phyloP scores from a whole-genome alignment of 2,888 invertebrate genomes.

The Deilephila elpenor region DNA sequence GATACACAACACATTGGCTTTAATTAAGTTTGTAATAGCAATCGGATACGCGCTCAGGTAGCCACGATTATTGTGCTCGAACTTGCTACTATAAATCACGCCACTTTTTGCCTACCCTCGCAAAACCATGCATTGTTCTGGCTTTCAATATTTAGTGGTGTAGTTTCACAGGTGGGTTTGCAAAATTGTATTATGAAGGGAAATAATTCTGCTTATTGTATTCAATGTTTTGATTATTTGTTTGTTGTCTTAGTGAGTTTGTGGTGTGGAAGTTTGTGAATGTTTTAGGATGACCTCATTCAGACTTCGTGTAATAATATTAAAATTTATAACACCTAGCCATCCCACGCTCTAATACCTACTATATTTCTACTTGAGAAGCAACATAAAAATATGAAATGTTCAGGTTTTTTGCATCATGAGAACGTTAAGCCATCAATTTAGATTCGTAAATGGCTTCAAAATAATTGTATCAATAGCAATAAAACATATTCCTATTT shows the following conservation, averaged over 20 bases:
- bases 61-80: constrained; percentile 34
- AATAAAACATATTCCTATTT: not conserved
- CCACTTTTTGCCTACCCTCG: constrained; percentile 63
- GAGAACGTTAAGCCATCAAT: not conserved
- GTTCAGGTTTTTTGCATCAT: too few relatives aligned
- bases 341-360: too few relatives aligned
- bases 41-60: constrained; percentile 22
- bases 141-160: constrained; percentile 69
- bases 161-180: constrained; percentile 66
- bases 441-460: not conserved
- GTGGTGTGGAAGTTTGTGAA: not conserved
- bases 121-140: constrained; percentile 62
- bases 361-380: too few relatives aligned
- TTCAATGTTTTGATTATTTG: not conserved
- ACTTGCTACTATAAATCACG: constrained; percentile 62
- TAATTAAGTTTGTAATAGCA: constrained; percentile 27
- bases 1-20: constrained; percentile 15
- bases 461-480: not conserved
- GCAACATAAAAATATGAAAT: too few relatives aligned
- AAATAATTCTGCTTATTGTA: constrained; percentile 28
- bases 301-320: too few relatives aligned
- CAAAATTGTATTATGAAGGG: constrained; percentile 53
- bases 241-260: not conserved
- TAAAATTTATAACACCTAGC: too few relatives aligned
- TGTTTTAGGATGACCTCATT: too few relatives aligned